Conservation (phyloP, 2,113 vertebrate species). For the Baryphthengus martii region DNA sequence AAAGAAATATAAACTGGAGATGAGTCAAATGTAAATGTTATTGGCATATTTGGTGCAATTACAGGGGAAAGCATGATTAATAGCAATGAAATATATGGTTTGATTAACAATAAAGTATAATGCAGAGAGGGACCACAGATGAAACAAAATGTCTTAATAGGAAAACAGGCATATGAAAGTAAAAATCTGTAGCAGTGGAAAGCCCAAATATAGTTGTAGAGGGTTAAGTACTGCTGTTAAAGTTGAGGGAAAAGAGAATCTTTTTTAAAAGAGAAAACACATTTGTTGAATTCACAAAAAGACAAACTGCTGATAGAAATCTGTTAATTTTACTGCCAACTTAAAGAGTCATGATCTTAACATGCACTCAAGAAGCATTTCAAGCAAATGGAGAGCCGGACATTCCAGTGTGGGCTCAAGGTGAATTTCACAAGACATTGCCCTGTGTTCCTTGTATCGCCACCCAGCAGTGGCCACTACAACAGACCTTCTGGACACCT, state of each 20-base stretch:
- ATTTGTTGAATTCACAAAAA: background rate
- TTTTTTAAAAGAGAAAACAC: background rate
- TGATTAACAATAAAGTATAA: slow-evolving; percentile 14
- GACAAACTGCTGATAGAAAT: background rate
- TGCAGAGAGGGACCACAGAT: background rate
- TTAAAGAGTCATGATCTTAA: background rate
- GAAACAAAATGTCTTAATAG: background rate
- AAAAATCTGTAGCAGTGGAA: background rate
- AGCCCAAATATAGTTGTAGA: background rate
- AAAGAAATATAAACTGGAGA: background rate
- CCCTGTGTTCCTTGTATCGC: fast-evolving
- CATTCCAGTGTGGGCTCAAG: fast-evolving
- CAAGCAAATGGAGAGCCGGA: background rate
- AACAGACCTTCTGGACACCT: background rate
- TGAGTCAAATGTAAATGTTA: background rate
- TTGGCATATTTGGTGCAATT: background rate
- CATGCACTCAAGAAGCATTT: background rate
- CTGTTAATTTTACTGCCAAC: background rate
- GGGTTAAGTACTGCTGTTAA: background rate
- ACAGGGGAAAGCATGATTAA: background rate
- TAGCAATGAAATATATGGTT: background rate
- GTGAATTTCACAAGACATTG: background rate
- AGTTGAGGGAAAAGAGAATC: background rate
- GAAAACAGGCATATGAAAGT: background rate
- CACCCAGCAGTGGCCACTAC: background rate